phyloP scores from a whole-genome alignment of 2,113 vertebrate species.

The Aldabrachelys gigantea region DNA sequence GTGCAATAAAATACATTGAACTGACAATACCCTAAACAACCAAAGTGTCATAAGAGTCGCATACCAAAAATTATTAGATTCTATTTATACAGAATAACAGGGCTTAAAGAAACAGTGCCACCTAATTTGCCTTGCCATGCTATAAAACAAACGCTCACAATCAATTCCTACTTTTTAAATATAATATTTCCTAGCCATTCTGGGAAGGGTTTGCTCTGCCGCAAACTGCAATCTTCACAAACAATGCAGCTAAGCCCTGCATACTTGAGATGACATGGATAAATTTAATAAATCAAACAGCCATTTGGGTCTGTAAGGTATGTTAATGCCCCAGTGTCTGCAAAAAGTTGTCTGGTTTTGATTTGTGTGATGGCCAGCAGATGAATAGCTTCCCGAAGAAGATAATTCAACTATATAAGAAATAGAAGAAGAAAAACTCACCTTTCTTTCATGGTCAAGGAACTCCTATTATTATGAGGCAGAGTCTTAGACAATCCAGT shows the following conservation, averaged over 20 bases:
- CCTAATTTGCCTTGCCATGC: not conserved
- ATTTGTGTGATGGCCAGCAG: not conserved
- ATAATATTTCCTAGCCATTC: not conserved
- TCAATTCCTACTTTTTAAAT: conserved; percentile 2
- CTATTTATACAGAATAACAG: not conserved
- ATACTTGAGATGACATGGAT: not conserved
- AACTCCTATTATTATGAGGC: not conserved
- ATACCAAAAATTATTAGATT: not conserved
- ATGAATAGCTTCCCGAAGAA: not conserved
- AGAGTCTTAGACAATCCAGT: conserved; percentile 11
- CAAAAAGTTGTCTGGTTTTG: conserved; percentile 53
- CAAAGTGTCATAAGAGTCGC: not conserved
- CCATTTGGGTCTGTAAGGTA: not conserved
- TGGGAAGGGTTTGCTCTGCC: conserved; percentile 8
- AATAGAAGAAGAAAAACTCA: conserved; percentile 20
- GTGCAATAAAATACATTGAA: not conserved
- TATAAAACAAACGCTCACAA: not conserved
- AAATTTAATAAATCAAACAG: not conserved
- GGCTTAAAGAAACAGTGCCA: not conserved
- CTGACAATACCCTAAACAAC: not conserved
- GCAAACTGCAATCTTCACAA: not conserved
- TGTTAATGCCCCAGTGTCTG: not conserved
- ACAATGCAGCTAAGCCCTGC: not conserved
- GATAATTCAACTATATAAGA: not conserved
- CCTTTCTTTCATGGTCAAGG: not conserved